Percentiles rank a stretch among this genome's conserved stretches.
phyloP scores from a whole-genome alignment of 2,888 invertebrate species.

The Rhodophaea formosa region DNA sequence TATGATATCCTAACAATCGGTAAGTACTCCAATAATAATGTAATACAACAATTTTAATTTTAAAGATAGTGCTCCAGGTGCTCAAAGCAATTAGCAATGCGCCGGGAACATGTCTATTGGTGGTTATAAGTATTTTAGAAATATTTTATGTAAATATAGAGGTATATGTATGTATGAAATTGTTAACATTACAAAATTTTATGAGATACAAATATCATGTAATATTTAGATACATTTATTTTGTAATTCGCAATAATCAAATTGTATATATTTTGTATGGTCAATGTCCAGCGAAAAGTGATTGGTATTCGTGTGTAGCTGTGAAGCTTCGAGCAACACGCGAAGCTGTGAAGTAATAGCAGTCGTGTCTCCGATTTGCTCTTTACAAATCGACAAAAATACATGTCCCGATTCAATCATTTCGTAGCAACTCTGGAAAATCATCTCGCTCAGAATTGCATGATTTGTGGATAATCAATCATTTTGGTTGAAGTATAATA shows the following conservation, averaged over 20 bases:
- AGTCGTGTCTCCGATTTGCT: slow-evolving; percentile 3
- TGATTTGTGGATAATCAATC: slow-evolving; percentile 14
- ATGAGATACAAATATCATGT: slow-evolving; percentile 33
- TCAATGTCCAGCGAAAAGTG: neutral
- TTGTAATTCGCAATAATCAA: slow-evolving; percentile 37
- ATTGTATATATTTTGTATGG: slow-evolving; percentile 9
- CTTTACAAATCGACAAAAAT: neutral
- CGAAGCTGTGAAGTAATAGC: neutral
- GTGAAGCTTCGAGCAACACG: too few relatives aligned
- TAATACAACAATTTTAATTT: neutral
- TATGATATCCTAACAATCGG: neutral
- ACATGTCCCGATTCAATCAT: neutral
- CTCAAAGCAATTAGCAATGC: slow-evolving; percentile 9
- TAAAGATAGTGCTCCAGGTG: slow-evolving; percentile 1
- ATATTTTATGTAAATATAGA: slow-evolving; percentile 66
- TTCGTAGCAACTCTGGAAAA: slow-evolving; percentile 1
- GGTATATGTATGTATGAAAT: slow-evolving; percentile 55
- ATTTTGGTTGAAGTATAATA: slow-evolving; percentile 6
- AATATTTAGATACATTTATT: slow-evolving; percentile 18
- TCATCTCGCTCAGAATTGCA: neutral
- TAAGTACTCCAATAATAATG: neutral
- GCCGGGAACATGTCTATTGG: slow-evolving; percentile 37
- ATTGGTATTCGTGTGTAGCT: slow-evolving; percentile 8
- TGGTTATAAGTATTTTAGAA: slow-evolving; percentile 65
- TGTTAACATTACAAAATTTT: slow-evolving; percentile 66